These are phyloP conservation scores for Salminus brasiliensis DNA, from an alignment of 2,113 vertebrate species.

Conservation along the genomic window DNA sequence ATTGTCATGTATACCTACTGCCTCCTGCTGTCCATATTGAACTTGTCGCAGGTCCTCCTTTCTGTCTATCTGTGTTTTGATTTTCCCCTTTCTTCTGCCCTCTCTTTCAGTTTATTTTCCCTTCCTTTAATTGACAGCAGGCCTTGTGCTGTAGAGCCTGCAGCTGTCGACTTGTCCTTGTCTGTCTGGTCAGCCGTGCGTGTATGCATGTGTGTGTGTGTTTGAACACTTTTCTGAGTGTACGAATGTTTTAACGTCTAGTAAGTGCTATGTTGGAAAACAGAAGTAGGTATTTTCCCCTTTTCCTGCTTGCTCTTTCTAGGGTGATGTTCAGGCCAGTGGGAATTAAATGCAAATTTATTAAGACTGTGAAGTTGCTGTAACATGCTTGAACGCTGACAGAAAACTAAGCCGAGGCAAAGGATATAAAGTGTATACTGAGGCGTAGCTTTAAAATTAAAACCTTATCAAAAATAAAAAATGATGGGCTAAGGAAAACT, in stretches of 20 bases:
- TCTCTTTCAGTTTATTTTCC: neutral
- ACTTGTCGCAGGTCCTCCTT: neutral
- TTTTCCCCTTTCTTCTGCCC: neutral
- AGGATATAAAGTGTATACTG: neutral
- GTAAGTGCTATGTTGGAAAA: neutral
- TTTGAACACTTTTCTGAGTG: neutral
- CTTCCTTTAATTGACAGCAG: conserved; percentile 10
- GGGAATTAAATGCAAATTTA: neutral
- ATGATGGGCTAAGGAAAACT: neutral
- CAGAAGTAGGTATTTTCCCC: neutral
- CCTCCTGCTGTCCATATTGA: neutral
- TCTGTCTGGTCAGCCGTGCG: conserved; percentile 15
- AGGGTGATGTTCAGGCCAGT: neutral
- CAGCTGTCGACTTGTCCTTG: conserved; percentile 22
- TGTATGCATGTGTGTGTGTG: neutral
- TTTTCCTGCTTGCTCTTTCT: neutral
- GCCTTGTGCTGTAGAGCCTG: neutral
- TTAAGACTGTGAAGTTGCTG: neutral
- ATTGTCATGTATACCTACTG: neutral
- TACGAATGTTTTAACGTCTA: neutral
- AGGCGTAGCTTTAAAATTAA: neutral
- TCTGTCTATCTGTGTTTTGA: no score
- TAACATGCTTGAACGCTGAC: neutral
- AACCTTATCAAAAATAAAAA: neutral
- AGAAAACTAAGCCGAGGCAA: neutral